Evolutionary conservation across 2,797 vertebrate genomes (phyloP).

Genomic region (Danio tinwini): DNA sequence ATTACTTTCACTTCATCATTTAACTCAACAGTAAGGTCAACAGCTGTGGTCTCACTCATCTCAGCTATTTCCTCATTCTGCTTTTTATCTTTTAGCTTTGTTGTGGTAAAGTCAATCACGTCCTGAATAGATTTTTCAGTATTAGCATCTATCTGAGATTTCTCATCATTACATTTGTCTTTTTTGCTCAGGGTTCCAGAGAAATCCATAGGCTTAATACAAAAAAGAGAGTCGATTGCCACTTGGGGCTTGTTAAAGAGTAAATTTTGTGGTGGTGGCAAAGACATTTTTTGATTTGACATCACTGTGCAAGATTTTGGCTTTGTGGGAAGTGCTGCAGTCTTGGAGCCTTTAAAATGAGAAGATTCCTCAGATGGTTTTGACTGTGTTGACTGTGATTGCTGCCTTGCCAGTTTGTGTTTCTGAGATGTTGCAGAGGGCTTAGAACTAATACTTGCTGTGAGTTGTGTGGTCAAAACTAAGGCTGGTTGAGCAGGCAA

Average conservation of each 20-base stretch:
- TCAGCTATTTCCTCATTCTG: constrained; percentile 48
- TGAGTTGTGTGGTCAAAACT: constrained; percentile 23
- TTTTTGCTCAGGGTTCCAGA: constrained; percentile 61
- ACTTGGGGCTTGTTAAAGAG: constrained; percentile 66
- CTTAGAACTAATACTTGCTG: constrained; percentile 26
- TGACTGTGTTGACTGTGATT: constrained; percentile 66
- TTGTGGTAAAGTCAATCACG: constrained; percentile 76
- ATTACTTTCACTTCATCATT: constrained; percentile 67
- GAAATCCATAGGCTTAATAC: constrained; percentile 75
- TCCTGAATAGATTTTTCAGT: constrained; percentile 52
- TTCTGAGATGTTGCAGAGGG: constrained; percentile 58
- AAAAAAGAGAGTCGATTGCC: constrained; percentile 54
- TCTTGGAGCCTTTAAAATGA: constrained; percentile 10
- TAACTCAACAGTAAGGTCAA: constrained; percentile 74
- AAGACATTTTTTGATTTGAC: constrained; percentile 32
- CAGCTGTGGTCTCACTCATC: constrained; percentile 46
- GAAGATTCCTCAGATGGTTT: constrained; percentile 15
- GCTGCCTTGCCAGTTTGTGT: constrained; percentile 68
- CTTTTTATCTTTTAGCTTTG: constrained; percentile 68
- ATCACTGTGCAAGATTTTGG: constrained; percentile 3
- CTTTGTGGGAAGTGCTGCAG: background rate
- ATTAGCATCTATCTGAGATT: constrained; percentile 18
- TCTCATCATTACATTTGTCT: constrained; percentile 54
- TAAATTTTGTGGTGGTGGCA: constrained; percentile 60
- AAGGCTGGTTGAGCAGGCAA: constrained; percentile 47